Evolutionary conservation across 2,888 invertebrate species (phyloP), one percentile per base, ranked within the genome.

Genomic region (Scelioninae gen. 2): DNA sequence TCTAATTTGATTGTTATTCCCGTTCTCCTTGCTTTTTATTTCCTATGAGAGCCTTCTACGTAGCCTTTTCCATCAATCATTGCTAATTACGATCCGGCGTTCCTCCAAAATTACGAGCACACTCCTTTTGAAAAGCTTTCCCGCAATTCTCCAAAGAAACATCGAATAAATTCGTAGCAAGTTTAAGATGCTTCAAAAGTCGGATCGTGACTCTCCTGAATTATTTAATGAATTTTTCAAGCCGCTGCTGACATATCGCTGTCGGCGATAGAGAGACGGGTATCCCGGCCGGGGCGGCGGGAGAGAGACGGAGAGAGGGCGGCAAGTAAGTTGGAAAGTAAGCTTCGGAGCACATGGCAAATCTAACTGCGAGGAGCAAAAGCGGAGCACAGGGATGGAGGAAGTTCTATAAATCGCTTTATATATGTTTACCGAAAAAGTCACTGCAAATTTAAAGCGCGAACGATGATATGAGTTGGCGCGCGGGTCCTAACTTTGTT

Each of bases 151-250:
- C 33, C 13, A 58, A 58, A 57, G 50, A 52, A 60, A 39, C 61
- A 37, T 53, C 61, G 45, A 60, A 68, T 68, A 60, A 60, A 68
- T 58, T 68, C 37, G 68, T 60, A 46, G 68, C 58, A 50, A 68
- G 68, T 60, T 67, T 58, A 53, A 46, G 45, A 19, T 28, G 18
- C 53, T 50, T 60, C 45, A 53, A 55, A 46, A 52, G 45, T 31
- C 13, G 31, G 45, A 60, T 60, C 52, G 45, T 69, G 60, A 39
- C 52, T 58, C 58, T 67, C 58, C 35, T 50, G 50, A 58, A 58
- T 58, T 58, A 58, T 58, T 58, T 58, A 58, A 68, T 68, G 68
- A 68, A 68, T 68, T 68, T 68, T 68, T 68, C 58, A 68, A 65
- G 39, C 55, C 15, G 11, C 55, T 13, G 65, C 65, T 57, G 55